A percentile compares a stretch with the other conserved stretches of the same genome.
Conservation (phyloP, 1,140 invertebrate genomes). For the Nephila pilipes region DNA sequence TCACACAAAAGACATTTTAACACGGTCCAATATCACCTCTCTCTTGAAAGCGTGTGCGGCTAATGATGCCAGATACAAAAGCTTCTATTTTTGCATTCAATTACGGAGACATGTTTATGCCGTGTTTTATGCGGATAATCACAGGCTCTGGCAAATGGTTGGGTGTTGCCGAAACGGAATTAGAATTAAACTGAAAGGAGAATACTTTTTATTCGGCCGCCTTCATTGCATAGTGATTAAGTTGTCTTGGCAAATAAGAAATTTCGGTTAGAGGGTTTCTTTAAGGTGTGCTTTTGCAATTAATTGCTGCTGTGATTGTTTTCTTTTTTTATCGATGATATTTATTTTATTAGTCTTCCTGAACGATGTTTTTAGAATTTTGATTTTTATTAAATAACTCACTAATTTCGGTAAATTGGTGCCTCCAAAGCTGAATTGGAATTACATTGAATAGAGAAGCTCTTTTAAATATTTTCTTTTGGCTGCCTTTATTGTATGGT, state of each 20-base stretch:
- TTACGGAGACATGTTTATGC: not conserved
- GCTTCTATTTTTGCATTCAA: not conserved
- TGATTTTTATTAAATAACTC: no score
- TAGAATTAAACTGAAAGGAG: not conserved
- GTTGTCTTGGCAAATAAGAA: not conserved
- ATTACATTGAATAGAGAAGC: no score
- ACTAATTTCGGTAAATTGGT: no score
- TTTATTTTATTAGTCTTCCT: no score
- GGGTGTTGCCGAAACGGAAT: not conserved
- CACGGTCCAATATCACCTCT: not conserved
- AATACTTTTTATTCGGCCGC: not conserved
- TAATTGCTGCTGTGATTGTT: no score
- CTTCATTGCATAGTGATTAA: not conserved
- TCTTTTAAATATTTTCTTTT: no score
- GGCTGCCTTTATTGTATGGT: no score
- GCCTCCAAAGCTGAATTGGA: no score
- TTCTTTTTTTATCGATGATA: no score
- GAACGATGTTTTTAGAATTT: no score
- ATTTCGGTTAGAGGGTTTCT: not conserved
- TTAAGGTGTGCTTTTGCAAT: no score
- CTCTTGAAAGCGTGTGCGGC: not conserved
- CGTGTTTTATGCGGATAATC: not conserved
- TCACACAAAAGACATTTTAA: not conserved
- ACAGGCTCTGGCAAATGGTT: not conserved
- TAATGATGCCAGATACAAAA: slow-evolving; percentile 1